Conservation (phyloP, 1,140 invertebrate species). For the Neodiprion fabricii region DNA sequence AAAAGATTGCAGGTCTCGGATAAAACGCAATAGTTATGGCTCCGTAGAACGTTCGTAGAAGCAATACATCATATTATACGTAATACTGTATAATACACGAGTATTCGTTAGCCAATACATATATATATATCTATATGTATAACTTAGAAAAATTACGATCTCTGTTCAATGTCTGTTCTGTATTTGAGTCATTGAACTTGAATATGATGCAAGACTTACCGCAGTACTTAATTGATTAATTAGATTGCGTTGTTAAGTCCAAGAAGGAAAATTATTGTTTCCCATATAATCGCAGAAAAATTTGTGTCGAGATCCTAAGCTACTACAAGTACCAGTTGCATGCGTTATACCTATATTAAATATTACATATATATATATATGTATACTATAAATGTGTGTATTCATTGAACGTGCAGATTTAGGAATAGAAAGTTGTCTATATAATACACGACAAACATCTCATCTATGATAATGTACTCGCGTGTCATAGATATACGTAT, state of each 20-base stretch:
- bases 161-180: too few relatives aligned
- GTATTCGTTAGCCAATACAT: background rate
- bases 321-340: slow-evolving; percentile 25
- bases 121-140: background rate
- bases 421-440: too few relatives aligned
- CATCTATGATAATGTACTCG: too few relatives aligned
- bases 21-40: slow-evolving; percentile 19
- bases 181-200: too few relatives aligned
- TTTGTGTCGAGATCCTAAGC: slow-evolving; percentile 26
- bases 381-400: background rate
- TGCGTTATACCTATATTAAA: too few relatives aligned
- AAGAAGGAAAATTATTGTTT: background rate
- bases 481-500: background rate
- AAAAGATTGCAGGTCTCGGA: slow-evolving; percentile 19
- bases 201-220: too few relatives aligned
- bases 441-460: too few relatives aligned
- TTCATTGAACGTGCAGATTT: too few relatives aligned
- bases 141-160: too few relatives aligned
- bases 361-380: background rate
- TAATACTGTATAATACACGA: background rate
- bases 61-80: slow-evolving; percentile 30
- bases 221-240: too few relatives aligned
- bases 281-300: background rate
- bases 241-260: background rate
- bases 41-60: slow-evolving; percentile 39